Evolutionary conservation across 2,888 invertebrate species (phyloP).

Genomic region (Sinotaia quadrata): DNA sequence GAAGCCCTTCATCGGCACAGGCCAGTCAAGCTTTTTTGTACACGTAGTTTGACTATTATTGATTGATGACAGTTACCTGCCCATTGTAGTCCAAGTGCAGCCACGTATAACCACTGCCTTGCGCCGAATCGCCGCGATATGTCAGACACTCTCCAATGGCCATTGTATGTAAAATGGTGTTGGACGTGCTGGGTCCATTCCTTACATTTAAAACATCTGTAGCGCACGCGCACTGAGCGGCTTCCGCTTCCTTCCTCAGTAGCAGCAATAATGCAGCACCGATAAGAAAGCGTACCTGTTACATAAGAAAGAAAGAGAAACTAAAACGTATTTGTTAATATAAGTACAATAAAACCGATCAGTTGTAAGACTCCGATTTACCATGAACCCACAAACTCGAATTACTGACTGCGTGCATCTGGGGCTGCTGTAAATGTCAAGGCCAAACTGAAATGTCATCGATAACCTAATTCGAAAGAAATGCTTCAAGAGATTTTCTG

Average conservation of each 20-base stretch:
- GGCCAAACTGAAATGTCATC: neutral
- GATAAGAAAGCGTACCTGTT: neutral
- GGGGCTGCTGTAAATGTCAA: neutral
- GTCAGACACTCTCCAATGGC: neutral
- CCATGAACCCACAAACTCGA: neutral
- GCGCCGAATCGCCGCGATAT: neutral
- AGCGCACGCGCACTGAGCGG: conserved; percentile 18
- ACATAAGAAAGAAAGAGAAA: conserved; percentile 7
- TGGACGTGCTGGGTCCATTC: neutral
- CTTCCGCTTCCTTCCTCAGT: neutral
- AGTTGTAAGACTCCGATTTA: neutral
- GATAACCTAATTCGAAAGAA: neutral
- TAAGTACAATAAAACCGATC: conserved; percentile 2
- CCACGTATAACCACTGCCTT: conserved; percentile 5
- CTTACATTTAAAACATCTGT: conserved; percentile 5
- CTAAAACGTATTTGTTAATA: neutral
- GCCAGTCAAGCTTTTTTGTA: no score
- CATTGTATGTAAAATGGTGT: neutral
- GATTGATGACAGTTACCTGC: no score
- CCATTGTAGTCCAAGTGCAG: neutral
- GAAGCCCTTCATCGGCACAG: no score
- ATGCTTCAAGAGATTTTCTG: neutral
- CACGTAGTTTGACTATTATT: no score
- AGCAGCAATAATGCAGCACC: neutral
- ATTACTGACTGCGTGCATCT: neutral